Evolutionary conservation across 2,113 vertebrate species (phyloP).

Genomic region (Rhegmatorhina hoffmannsi): DNA sequence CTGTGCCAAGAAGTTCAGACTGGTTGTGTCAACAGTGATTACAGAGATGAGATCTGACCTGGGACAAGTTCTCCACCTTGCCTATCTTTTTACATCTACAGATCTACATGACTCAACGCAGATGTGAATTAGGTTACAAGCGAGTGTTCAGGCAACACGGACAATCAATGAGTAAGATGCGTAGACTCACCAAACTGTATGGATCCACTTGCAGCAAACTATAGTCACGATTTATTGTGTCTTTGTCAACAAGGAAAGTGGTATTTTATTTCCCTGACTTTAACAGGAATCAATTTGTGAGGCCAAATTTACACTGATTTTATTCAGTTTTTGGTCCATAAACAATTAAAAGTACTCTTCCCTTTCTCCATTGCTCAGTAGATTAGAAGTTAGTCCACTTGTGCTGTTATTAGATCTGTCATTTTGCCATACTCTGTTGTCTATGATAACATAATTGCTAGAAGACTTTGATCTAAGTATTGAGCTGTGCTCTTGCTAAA

Average conservation of each 20-base stretch:
- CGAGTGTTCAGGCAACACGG: accelerated
- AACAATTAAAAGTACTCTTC: neutral
- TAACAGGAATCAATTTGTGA: neutral
- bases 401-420: neutral
- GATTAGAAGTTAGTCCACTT: neutral
- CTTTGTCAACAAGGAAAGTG: neutral
- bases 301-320: neutral
- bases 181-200: neutral
- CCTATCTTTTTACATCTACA: neutral
- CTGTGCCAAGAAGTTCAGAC: neutral
- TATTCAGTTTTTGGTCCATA: neutral
- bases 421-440: neutral
- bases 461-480: neutral
- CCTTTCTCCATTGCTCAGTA: neutral
- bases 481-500: neutral
- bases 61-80: neutral
- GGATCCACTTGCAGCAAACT: neutral
- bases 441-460: neutral
- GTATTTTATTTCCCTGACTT: neutral
- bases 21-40: neutral
- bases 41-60: neutral
- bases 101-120: neutral
- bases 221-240: neutral
- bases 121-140: neutral
- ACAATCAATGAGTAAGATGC: neutral